These are phyloP conservation scores for Metacarcinus magister DNA, from an alignment of 2,888 invertebrate genomes.

Conservation along the genomic window DNA sequence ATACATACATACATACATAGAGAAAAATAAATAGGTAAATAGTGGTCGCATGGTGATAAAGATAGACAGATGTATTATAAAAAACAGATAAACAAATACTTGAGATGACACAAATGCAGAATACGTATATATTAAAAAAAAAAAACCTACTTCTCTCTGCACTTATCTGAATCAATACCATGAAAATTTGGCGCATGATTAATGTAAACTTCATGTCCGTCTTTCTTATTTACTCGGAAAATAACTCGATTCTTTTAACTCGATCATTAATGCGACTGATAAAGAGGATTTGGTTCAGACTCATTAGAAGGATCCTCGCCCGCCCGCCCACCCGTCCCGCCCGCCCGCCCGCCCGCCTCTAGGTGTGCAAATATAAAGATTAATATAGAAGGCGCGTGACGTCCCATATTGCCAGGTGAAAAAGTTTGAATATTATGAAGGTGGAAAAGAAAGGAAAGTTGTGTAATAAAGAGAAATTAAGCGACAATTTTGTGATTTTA, in stretches of 20 bases:
- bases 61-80: too few species aligned
- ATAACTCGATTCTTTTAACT: neutral
- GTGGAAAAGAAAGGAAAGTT: too few species aligned
- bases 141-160: neutral
- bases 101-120: neutral
- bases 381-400: neutral
- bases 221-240: neutral
- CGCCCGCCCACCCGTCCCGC: too few species aligned
- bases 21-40: neutral
- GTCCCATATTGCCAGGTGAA: neutral
- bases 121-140: neutral
- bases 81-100: too few species aligned
- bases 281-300: neutral
- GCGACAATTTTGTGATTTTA: too few species aligned
- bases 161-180: neutral
- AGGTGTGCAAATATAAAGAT: neutral
- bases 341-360: too few species aligned
- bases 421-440: neutral
- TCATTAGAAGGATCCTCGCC: neutral
- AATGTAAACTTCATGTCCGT: neutral
- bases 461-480: too few species aligned
- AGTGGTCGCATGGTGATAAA: too few species aligned
- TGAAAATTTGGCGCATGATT: neutral
- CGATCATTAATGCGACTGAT: neutral
- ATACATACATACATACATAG: too few species aligned